Conservation (phyloP, 2,888 invertebrate species). For the Metallyticus violacea region DNA sequence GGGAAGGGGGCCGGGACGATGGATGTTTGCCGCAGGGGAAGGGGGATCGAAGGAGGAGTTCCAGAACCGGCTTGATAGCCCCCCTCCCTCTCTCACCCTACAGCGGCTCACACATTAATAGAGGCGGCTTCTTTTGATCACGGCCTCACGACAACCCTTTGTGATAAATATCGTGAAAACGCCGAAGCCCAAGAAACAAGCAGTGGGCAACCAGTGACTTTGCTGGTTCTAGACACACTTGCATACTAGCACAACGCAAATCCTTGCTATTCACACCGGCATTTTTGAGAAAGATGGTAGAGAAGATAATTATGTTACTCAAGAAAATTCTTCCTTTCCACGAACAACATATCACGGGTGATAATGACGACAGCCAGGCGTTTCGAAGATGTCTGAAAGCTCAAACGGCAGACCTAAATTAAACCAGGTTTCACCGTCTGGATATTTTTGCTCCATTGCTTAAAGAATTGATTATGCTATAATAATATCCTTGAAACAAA, state of each 20-base stretch:
- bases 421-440: background rate
- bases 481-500: no score
- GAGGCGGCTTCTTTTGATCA: constrained; percentile 6
- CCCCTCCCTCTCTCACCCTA: background rate
- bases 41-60: background rate
- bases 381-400: background rate
- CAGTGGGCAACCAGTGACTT: background rate
- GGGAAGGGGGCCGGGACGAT: background rate
- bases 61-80: background rate
- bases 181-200: background rate
- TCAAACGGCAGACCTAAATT: background rate
- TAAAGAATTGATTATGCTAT: no score
- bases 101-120: background rate
- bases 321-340: background rate
- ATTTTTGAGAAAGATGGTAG: no score
- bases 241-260: background rate
- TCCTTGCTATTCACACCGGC: background rate
- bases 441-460: no score
- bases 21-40: background rate
- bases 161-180: constrained; percentile 14
- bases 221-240: background rate
- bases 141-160: constrained; percentile 4
- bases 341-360: background rate
- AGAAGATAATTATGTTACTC: background rate
- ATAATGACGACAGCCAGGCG: background rate